These are phyloP conservation scores for Hypena proboscidalis DNA, from an alignment of 2,888 invertebrate species.

Conservation along the genomic window DNA sequence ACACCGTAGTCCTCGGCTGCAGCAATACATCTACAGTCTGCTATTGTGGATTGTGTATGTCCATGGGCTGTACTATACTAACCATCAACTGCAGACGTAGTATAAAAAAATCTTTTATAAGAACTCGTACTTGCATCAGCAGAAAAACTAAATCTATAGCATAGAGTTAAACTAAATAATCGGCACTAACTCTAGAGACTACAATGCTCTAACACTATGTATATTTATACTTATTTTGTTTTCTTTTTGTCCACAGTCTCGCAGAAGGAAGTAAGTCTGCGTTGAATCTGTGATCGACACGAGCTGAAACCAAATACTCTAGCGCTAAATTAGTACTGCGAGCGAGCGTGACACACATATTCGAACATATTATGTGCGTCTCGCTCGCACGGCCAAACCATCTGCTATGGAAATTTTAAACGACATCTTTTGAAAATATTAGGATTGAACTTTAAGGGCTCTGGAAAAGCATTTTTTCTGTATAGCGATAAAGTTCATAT, in stretches of 20 bases:
- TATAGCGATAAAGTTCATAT: background rate
- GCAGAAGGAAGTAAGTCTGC: slow-evolving; percentile 66
- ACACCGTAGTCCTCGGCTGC: no score
- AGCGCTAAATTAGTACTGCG: slow-evolving; percentile 33
- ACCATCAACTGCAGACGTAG: no score
- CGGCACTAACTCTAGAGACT: no score
- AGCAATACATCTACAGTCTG: no score
- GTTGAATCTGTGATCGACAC: slow-evolving; percentile 45
- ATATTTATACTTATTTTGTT: no score
- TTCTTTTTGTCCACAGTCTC: slow-evolving; percentile 59
- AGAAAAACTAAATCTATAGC: no score
- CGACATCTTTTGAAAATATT: slow-evolving; percentile 3
- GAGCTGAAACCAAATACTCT: slow-evolving; percentile 40
- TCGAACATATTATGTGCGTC: slow-evolving; percentile 37
- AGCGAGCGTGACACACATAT: slow-evolving; percentile 46
- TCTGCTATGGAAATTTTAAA: slow-evolving; percentile 30
- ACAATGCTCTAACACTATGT: background rate
- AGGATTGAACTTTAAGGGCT: no score
- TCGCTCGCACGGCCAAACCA: slow-evolving; percentile 38
- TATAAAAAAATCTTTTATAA: no score
- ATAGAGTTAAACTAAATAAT: no score
- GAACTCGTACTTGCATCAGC: no score
- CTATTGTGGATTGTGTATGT: no score
- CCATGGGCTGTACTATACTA: no score
- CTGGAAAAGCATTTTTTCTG: background rate